phyloP scores from a whole-genome alignment of 2,113 vertebrate species.

The Cisticola juncidis region DNA sequence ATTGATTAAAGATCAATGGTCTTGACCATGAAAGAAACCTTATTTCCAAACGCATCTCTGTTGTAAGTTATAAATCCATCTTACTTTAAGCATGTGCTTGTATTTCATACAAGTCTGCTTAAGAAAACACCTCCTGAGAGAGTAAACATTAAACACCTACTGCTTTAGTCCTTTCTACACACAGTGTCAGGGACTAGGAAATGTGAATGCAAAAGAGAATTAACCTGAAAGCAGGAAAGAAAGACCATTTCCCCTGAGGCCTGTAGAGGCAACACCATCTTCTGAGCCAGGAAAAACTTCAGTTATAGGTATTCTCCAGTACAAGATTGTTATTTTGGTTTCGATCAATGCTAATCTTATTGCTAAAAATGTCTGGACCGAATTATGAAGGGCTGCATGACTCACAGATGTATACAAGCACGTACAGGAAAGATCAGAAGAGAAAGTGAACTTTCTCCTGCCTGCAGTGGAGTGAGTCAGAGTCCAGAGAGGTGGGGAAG shows the following conservation, averaged over 20 bases:
- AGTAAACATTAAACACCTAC: background rate
- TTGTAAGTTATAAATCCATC: background rate
- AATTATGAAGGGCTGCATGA: background rate
- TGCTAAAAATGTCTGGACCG: background rate
- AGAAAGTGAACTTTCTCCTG: background rate
- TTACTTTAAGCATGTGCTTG: background rate
- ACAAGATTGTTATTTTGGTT: background rate
- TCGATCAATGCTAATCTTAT: background rate
- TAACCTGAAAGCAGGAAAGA: background rate
- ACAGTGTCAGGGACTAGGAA: background rate
- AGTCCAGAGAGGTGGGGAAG: background rate
- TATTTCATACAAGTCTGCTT: background rate
- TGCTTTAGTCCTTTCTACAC: background rate
- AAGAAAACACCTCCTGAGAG: background rate
- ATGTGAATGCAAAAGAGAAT: background rate
- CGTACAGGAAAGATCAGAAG: background rate
- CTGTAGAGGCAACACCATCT: background rate
- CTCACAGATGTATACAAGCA: background rate
- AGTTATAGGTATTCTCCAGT: background rate
- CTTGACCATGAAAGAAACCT: background rate
- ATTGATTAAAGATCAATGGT: background rate
- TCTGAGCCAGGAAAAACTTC: background rate
- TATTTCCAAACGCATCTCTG: background rate
- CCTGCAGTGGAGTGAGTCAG: background rate
- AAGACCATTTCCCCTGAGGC: background rate